Evolutionary conservation across 1,140 invertebrate genomes (phyloP).

Genomic region (Monomorium pharaonis): DNA sequence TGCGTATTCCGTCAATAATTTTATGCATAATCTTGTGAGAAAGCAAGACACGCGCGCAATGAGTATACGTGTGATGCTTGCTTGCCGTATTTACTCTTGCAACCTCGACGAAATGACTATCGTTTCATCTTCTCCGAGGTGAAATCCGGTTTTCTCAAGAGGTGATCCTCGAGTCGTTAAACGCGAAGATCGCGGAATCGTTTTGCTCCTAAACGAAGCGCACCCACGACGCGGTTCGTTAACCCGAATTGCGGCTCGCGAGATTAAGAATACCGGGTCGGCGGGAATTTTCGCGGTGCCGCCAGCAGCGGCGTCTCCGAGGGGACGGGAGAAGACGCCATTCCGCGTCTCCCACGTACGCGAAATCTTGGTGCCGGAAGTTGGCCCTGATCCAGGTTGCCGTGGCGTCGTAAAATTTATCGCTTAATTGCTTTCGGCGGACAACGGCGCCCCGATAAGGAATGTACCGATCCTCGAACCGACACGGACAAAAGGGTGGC

Average conservation of each 20-base stretch:
- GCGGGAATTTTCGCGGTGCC: neutral
- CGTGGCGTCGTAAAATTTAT: slow-evolving; percentile 67
- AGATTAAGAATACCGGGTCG: slow-evolving; percentile 26
- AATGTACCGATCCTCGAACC: slow-evolving; percentile 43
- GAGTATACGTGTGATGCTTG: neutral
- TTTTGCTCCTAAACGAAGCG: slow-evolving; percentile 20
- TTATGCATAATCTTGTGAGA: neutral
- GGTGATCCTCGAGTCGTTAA: slow-evolving; percentile 2
- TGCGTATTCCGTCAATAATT: neutral
- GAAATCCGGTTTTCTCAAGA: neutral
- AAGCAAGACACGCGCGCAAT: neutral
- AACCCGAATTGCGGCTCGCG: slow-evolving; percentile 39
- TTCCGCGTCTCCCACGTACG: slow-evolving; percentile 20
- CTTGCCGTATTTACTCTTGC: neutral
- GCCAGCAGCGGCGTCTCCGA: neutral
- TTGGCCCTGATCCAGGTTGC: slow-evolving; percentile 56
- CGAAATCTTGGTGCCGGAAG: slow-evolving; percentile 23
- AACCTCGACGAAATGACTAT: neutral
- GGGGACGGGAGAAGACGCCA: neutral
- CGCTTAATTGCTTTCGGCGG: slow-evolving; percentile 69
- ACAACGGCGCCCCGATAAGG: slow-evolving; percentile 64
- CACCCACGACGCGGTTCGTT: slow-evolving; percentile 42
- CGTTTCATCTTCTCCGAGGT: neutral
- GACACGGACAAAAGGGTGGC: slow-evolving; percentile 56
- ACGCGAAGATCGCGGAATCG: slow-evolving; percentile 11